A percentile compares a stretch with the other conserved stretches of the same genome.
These are phyloP conservation scores for Monodelphis domestica DNA, from an alignment of 2,797 vertebrate species.

Conservation along the genomic window DNA sequence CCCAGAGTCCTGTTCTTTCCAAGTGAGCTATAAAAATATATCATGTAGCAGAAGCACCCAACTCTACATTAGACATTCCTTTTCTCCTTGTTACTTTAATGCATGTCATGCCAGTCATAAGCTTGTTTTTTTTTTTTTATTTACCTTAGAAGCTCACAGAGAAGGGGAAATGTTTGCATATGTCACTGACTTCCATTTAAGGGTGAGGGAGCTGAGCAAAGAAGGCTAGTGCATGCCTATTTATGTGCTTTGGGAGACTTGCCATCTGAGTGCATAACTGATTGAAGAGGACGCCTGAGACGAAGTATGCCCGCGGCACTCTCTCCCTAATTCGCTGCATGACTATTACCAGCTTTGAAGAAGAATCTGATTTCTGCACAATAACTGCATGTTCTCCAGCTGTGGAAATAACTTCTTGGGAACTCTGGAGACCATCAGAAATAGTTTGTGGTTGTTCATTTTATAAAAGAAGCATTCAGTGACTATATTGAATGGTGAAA, in stretches of 20 bases:
- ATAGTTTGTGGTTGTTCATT: conserved; percentile 51
- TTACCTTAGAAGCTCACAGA: conserved; percentile 32
- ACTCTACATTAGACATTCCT: background rate
- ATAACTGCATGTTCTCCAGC: conserved; percentile 41
- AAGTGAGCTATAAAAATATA: background rate
- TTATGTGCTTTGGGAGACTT: background rate
- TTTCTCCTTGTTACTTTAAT: background rate
- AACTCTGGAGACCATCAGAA: conserved; percentile 28
- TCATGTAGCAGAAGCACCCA: background rate
- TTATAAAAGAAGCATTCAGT: conserved; percentile 54
- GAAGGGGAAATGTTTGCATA: conserved; percentile 22
- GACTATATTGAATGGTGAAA: conserved; percentile 6
- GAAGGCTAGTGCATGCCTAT: background rate
- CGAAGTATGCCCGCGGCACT: conserved; percentile 29
- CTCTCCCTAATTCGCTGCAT: conserved; percentile 39
- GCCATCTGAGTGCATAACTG: conserved; percentile 20
- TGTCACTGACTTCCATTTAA: background rate
- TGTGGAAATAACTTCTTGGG: conserved; percentile 61
- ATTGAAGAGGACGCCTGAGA: conserved; percentile 38
- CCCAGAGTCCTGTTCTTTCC: background rate
- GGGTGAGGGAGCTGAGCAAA: background rate
- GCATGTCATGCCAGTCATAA: background rate
- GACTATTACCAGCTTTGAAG: conserved; percentile 35
- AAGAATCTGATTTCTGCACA: conserved; percentile 43
- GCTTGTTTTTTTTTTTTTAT: conserved; percentile 3